Base-by-base conservation (phyloP, 1,140 invertebrate species). In the Magallana ariakensis region DNA sequence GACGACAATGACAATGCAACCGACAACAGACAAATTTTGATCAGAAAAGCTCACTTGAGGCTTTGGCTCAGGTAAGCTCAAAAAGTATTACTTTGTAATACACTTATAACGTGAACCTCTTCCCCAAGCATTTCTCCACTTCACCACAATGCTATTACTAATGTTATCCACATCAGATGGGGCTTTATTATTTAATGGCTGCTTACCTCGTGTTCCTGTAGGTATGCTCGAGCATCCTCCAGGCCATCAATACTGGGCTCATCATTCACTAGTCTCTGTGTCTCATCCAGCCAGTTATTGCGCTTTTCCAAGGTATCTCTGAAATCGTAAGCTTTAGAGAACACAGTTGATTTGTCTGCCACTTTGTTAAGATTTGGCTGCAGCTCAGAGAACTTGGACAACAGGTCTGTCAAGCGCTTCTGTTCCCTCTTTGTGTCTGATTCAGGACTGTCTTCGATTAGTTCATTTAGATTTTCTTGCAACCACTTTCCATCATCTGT, bases 401-500 rank as follows among this genome's bases (percentile, higher is more conserved):
- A 97, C 6, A 99, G 94, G 88, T 96, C 96, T 93, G 98, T 97
- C 16, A 99, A 95, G 90, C 96, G 96, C 81, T 96, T 96, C 94
- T 98, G 97, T 75, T 95, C 95, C 55, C 89, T 88, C 86, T 96
- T 94, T 10, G 96, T 96, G 94, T 98, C 97, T 75, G 96, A 95
- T 90, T 98, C 97, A 6, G 96, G 96, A 90, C 97, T 96, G 94
- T 98, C 97, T 58, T 97, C 96, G 7, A 97, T 96, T 84, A 99
- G 95, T 88, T 96, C 97, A 90, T 99, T 98, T 57, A 99, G 94
- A 19, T 97, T 97, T 94, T 98, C 97, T 0, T 98, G 97, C 66
- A 99, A 95, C 97, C 98, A 98, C 92, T 98, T 98, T 96, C 98
- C 98, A 90, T 98, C 97, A 94, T 98, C 98, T 80, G 97, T 96